Evolutionary conservation across 1,140 invertebrate genomes (phyloP).

Genomic region (Drosophila kikkawai): DNA sequence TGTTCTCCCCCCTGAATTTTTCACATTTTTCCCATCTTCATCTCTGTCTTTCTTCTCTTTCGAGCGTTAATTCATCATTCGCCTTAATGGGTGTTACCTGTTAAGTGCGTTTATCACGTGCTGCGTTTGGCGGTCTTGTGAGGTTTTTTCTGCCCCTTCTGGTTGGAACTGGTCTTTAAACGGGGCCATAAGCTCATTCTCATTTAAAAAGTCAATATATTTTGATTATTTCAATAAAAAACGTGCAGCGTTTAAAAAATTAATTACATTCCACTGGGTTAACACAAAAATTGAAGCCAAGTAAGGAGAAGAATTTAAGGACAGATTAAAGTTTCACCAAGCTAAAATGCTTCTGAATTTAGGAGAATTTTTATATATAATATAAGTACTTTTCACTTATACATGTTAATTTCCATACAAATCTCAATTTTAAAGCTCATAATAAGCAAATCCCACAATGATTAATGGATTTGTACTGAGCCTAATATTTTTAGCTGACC

Average conservation of each 20-base stretch:
- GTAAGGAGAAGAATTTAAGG: conserved; percentile 3
- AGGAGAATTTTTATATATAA: not conserved
- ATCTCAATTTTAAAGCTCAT: not conserved
- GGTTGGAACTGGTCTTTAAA: conserved; percentile 38
- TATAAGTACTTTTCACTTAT: not conserved
- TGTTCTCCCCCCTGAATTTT: not conserved
- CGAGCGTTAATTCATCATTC: conserved; percentile 61
- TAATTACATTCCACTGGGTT: conserved; percentile 25
- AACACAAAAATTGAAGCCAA: not conserved
- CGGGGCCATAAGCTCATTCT: conserved; percentile 8
- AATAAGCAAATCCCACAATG: conserved; percentile 39
- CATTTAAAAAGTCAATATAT: conserved; percentile 51
- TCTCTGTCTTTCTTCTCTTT: not conserved
- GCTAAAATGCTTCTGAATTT: not conserved
- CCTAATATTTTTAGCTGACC: conserved; percentile 5
- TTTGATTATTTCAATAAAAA: conserved; percentile 66
- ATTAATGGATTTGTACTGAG: conserved; percentile 53
- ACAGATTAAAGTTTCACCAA: not conserved
- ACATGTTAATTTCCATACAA: conserved; percentile 20
- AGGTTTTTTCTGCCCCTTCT: conserved; percentile 11
- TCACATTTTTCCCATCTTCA: not conserved
- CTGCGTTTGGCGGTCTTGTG: conserved; percentile 53
- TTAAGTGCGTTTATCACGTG: conserved; percentile 78
- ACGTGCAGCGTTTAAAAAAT: conserved; percentile 49
- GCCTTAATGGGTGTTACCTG: conserved; percentile 71